These are phyloP conservation scores for Patella pellucida DNA, from an alignment of 2,888 invertebrate species.

Conservation along the genomic window DNA sequence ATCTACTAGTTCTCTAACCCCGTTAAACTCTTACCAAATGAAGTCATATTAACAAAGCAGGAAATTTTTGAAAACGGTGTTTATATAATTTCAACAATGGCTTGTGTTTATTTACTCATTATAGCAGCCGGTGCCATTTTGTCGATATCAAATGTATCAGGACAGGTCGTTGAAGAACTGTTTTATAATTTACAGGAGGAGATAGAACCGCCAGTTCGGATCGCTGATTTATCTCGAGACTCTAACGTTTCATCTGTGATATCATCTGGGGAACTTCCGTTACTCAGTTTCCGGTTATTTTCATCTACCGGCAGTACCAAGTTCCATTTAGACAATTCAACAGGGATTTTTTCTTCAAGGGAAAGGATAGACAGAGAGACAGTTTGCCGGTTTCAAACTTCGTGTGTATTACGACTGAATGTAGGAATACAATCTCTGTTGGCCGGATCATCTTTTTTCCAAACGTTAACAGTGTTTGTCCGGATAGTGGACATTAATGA, in stretches of 20 bases:
- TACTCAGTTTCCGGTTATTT: background rate
- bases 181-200: slow-evolving; percentile 3
- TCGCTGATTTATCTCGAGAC: background rate
- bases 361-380: background rate
- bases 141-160: no score
- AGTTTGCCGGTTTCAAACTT: background rate
- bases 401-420: background rate
- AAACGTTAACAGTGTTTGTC: background rate
- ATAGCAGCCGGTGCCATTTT: no score
- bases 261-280: background rate
- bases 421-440: background rate
- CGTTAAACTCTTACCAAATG: no score
- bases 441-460: slow-evolving; percentile 1
- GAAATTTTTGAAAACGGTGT: no score
- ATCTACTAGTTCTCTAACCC: no score
- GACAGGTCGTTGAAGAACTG: background rate
- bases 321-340: background rate
- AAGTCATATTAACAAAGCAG: no score
- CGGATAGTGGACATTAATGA: background rate
- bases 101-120: no score
- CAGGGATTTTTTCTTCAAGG: background rate
- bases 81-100: no score
- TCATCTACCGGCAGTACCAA: background rate
- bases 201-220: background rate
- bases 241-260: background rate